A percentile compares a stretch with the other conserved stretches of the same genome.
phyloP scores from a whole-genome alignment of 2,113 vertebrate genomes.

The Phyllopteryx taeniolatus region DNA sequence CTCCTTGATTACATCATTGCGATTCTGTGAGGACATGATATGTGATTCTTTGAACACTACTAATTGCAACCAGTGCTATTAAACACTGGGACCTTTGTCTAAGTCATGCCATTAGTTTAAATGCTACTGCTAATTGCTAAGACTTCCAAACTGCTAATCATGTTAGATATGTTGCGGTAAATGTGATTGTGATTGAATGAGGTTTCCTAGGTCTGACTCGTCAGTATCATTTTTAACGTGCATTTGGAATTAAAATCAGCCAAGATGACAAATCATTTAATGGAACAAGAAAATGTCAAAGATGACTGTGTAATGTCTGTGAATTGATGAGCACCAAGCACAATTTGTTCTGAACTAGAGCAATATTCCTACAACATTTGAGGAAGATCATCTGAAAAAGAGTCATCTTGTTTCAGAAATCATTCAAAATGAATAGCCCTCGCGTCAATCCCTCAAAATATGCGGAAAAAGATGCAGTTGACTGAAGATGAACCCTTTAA shows the following conservation, averaged over 20 bases:
- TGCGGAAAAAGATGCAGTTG: neutral
- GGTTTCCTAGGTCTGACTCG: neutral
- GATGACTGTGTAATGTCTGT: neutral
- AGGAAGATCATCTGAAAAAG: neutral
- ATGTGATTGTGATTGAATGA: constrained; percentile 3
- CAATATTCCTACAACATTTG: neutral
- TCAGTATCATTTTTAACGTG: neutral
- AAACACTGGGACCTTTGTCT: neutral
- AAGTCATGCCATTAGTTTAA: constrained; percentile 5
- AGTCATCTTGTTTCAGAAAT: neutral
- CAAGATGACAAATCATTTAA: neutral
- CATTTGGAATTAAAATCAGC: neutral
- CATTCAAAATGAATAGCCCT: neutral
- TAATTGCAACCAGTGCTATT: constrained; percentile 1
- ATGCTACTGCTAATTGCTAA: neutral
- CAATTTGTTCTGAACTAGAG: neutral
- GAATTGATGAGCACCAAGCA: neutral
- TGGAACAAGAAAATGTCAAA: neutral
- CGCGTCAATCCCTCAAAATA: neutral
- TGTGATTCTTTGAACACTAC: constrained; percentile 6
- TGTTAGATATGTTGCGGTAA: neutral
- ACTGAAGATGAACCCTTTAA: neutral
- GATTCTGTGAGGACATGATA: constrained; percentile 76
- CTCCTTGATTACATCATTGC: constrained; percentile 96
- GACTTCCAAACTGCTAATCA: neutral